Conservation (phyloP, 2,888 invertebrate species). For the Drosophila atroscutellata region DNA sequence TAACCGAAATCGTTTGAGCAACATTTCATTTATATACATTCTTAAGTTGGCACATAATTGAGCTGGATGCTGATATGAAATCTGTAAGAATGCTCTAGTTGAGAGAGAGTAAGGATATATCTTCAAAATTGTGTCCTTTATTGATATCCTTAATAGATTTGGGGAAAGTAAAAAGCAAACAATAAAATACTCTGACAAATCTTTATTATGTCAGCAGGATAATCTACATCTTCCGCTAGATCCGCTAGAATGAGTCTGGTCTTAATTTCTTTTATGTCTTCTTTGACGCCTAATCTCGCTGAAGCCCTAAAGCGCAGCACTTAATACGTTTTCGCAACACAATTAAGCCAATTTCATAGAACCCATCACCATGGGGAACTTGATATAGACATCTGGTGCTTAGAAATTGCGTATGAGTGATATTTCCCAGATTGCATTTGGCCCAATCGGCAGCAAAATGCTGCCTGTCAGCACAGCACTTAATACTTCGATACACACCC, state of each 20-base stretch:
- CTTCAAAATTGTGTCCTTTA: neutral
- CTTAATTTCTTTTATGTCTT: no score
- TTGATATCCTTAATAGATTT: neutral
- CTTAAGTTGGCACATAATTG: no score
- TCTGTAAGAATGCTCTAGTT: neutral
- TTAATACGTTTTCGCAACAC: neutral
- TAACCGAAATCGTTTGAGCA: neutral
- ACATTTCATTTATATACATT: neutral
- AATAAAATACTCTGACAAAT: neutral
- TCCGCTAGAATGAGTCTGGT: neutral
- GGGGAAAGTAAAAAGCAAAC: neutral
- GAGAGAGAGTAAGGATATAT: neutral
- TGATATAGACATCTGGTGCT: neutral
- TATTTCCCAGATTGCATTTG: slow-evolving; percentile 19
- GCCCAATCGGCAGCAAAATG: slow-evolving; percentile 28
- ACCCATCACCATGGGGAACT: neutral
- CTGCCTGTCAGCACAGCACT: slow-evolving; percentile 43
- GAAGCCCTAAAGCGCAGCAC: neutral
- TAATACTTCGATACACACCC: slow-evolving; percentile 5
- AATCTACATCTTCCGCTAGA: no score
- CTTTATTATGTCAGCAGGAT: neutral
- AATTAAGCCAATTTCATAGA: neutral
- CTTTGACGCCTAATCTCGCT: neutral
- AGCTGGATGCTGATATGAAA: accelerated
- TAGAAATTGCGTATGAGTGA: slow-evolving; percentile 21